Evolutionary conservation across 2,888 invertebrate genomes (phyloP).

Genomic region (Cataglyphis altisquamis): DNA sequence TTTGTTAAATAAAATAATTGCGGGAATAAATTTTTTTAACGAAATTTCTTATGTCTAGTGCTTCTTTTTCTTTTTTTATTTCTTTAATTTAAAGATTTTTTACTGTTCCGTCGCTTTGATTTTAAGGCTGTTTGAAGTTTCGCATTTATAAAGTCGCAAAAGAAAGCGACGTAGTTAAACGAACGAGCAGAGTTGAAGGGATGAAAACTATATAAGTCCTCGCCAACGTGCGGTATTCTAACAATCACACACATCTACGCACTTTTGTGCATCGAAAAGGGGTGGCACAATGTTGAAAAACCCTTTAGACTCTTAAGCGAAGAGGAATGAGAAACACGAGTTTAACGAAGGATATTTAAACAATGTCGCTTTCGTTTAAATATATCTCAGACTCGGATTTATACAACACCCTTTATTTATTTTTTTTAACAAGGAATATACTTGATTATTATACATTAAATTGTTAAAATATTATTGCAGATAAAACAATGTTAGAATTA

Average conservation of each 20-base stretch:
- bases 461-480: not conserved
- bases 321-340: constrained; percentile 49
- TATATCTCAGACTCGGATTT: constrained; percentile 41
- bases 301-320: constrained; percentile 45
- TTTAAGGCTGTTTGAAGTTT: constrained; percentile 40
- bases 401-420: not conserved
- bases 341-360: constrained; percentile 59
- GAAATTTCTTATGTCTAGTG: not conserved
- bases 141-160: constrained; percentile 40
- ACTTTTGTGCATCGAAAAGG: constrained; percentile 62
- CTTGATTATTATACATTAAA: not conserved
- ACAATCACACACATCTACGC: constrained; percentile 50
- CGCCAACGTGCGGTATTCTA: constrained; percentile 42
- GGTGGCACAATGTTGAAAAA: constrained; percentile 65
- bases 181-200: constrained; percentile 68
- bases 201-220: constrained; percentile 44
- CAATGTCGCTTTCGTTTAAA: constrained; percentile 41
- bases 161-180: constrained; percentile 66
- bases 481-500: not conserved
- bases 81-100: not conserved
- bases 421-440: not conserved
- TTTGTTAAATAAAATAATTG: not conserved
- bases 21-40: not conserved
- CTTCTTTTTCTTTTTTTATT: not conserved
- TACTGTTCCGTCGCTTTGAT: constrained; percentile 57